These are phyloP conservation scores for Eledona agricola DNA, from an alignment of 2,888 invertebrate genomes.

Conservation along the genomic window DNA sequence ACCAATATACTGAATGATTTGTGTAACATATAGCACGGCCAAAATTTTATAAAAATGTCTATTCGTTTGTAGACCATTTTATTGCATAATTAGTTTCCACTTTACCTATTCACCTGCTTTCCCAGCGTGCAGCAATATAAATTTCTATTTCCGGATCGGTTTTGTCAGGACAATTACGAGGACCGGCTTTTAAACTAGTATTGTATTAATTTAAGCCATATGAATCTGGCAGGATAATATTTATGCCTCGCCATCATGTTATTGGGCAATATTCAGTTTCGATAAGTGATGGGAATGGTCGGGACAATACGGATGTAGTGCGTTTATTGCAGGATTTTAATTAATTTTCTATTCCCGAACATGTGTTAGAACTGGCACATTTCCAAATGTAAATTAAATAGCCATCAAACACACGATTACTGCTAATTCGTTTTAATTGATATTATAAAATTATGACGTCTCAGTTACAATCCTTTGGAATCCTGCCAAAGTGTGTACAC, in stretches of 20 bases:
- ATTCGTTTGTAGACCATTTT: too few relatives aligned
- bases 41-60: too few relatives aligned
- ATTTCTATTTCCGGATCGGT: too few relatives aligned
- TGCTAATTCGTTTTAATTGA: constrained; percentile 43
- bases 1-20: too few relatives aligned
- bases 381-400: constrained; percentile 44
- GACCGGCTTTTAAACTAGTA: constrained; percentile 2
- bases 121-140: too few relatives aligned
- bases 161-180: too few relatives aligned
- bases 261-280: constrained; percentile 17
- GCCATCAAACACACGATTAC: constrained; percentile 39
- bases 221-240: constrained; percentile 1
- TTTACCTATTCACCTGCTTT: too few relatives aligned
- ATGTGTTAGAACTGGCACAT: constrained; percentile 39
- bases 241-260: constrained; percentile 10
- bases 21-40: too few relatives aligned
- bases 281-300: constrained; percentile 23
- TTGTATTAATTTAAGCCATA: constrained; percentile 2
- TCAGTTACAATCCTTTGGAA: constrained; percentile 45
- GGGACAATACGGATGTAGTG: constrained; percentile 20
- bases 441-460: constrained; percentile 45
- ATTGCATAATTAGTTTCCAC: too few relatives aligned
- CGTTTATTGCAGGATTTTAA: constrained; percentile 31
- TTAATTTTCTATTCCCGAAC: constrained; percentile 37
- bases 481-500: constrained; percentile 40